Conservation (phyloP, 1,140 invertebrate genomes). For the Stenopsyche tienmushanensis region DNA sequence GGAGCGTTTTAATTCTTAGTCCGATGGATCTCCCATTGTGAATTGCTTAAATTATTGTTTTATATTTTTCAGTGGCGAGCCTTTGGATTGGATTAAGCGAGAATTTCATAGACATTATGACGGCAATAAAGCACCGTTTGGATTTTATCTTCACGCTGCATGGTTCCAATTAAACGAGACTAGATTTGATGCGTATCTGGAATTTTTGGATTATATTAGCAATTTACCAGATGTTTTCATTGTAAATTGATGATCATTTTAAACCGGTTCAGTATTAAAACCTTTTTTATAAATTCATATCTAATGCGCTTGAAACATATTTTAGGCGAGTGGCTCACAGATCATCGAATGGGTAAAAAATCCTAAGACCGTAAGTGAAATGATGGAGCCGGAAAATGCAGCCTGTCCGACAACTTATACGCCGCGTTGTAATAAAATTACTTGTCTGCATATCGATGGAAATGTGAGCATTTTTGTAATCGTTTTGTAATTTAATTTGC, state of each 20-base stretch:
- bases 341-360: conserved; percentile 46
- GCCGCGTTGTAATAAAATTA: conserved; percentile 35
- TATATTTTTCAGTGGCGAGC: conserved; percentile 44
- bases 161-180: conserved; percentile 46
- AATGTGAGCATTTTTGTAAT: conserved; percentile 35
- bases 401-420: conserved; percentile 23
- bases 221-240: conserved; percentile 55
- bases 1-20: too few relatives aligned
- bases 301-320: neutral
- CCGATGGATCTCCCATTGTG: conserved; percentile 45
- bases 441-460: conserved; percentile 42
- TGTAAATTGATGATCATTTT: too few relatives aligned
- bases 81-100: conserved; percentile 51
- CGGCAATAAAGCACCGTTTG: conserved; percentile 60
- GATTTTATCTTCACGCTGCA: conserved; percentile 59
- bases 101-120: conserved; percentile 59
- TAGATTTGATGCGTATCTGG: neutral
- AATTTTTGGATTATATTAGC: conserved; percentile 53
- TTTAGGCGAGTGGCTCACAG: conserved; percentile 43
- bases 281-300: neutral
- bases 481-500: too few relatives aligned
- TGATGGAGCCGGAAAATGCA: conserved; percentile 13
- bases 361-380: conserved; percentile 43
- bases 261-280: neutral
- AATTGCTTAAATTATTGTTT: neutral